phyloP scores from a whole-genome alignment of 2,113 vertebrate species.

The Perca flavescens region DNA sequence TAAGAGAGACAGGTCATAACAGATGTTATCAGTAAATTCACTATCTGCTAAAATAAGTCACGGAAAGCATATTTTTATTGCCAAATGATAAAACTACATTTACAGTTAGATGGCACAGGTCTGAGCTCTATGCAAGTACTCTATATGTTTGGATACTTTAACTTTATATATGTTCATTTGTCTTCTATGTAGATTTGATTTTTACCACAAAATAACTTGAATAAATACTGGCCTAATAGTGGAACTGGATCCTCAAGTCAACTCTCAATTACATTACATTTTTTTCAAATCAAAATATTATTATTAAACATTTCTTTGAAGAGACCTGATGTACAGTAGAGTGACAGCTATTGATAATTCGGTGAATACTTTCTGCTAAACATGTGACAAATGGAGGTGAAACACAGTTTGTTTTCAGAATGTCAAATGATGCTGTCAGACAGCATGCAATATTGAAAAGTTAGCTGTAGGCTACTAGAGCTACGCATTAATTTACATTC shows the following conservation, averaged over 20 bases:
- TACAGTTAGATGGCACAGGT: slow-evolving; percentile 37
- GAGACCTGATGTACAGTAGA: not conserved
- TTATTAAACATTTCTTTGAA: not conserved
- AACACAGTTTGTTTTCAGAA: slow-evolving; percentile 29
- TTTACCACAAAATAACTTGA: not conserved
- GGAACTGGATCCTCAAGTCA: not conserved
- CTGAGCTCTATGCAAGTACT: not conserved
- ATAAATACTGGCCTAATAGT: not conserved
- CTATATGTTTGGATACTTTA: not conserved
- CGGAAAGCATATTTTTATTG: not conserved
- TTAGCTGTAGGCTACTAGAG: slow-evolving; percentile 33
- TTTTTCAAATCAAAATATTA: not conserved
- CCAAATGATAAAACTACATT: slow-evolving; percentile 25
- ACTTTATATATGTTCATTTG: slow-evolving; percentile 6
- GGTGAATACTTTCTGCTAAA: slow-evolving; percentile 1
- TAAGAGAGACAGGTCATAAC: too few relatives aligned
- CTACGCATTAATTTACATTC: slow-evolving; percentile 26
- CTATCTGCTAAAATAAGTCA: not conserved
- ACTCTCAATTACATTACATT: not conserved
- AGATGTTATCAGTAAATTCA: not conserved
- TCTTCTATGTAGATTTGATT: not conserved
- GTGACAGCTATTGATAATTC: slow-evolving; percentile 13
- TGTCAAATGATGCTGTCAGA: slow-evolving; percentile 45
- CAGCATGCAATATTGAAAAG: slow-evolving; percentile 50
- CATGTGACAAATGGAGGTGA: slow-evolving; percentile 27